A percentile compares a stretch with the other conserved stretches of the same genome.
Conservation (phyloP, 2,113 vertebrate species). For the Cardinalis cardinalis region DNA sequence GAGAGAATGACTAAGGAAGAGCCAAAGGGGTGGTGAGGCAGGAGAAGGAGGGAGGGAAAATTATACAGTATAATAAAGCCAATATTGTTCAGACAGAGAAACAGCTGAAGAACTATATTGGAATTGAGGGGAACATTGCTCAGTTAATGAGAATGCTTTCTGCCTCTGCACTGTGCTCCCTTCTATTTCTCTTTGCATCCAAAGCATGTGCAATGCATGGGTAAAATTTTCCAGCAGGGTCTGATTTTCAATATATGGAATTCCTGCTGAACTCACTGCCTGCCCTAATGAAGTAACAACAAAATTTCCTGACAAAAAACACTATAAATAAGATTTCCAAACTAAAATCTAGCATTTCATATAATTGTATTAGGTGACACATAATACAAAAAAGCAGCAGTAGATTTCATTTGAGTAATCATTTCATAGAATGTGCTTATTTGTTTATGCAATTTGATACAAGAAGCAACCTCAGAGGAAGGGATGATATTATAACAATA, state of each 20-base stretch:
- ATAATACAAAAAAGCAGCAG: neutral
- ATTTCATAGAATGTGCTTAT: neutral
- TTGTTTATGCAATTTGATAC: neutral
- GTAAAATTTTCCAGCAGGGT: neutral
- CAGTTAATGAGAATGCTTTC: neutral
- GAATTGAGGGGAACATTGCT: neutral
- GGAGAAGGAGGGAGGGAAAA: neutral
- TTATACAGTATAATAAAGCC: neutral
- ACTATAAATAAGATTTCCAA: neutral
- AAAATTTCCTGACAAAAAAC: neutral
- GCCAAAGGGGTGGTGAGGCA: neutral
- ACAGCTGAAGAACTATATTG: neutral
- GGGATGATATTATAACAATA: neutral
- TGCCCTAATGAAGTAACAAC: neutral
- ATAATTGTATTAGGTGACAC: neutral
- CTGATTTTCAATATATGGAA: neutral
- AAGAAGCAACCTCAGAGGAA: neutral
- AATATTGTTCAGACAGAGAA: neutral
- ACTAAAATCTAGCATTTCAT: neutral
- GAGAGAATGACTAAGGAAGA: neutral
- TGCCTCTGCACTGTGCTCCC: neutral
- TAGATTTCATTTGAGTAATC: neutral
- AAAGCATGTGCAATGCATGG: neutral
- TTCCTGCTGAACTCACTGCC: neutral
- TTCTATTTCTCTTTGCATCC: neutral